These are phyloP conservation scores for Sipha maydis DNA, from an alignment of 2,888 invertebrate species.

Conservation along the genomic window DNA sequence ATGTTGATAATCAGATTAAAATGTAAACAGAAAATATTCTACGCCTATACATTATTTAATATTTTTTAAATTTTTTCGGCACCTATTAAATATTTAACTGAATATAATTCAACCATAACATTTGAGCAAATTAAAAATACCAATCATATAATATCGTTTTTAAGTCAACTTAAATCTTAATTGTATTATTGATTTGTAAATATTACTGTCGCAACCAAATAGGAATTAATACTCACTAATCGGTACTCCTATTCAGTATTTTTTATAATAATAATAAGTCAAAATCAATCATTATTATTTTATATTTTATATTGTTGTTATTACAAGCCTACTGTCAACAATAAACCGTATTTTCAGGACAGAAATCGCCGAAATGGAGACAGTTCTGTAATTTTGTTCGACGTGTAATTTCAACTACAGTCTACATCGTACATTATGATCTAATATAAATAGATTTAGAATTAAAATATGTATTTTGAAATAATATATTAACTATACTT, in stretches of 20 bases:
- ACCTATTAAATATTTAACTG: neutral
- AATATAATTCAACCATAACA: neutral
- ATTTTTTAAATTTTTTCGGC: neutral
- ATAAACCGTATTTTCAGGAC: slow-evolving; percentile 70
- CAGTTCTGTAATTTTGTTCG: slow-evolving; percentile 80
- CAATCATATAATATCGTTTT: neutral
- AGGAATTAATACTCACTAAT: too few relatives aligned
- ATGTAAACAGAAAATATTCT: neutral
- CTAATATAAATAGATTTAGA: neutral
- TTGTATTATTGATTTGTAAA: too few relatives aligned
- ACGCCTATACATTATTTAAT: neutral
- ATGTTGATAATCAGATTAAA: too few relatives aligned
- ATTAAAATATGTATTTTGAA: neutral
- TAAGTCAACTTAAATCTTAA: neutral
- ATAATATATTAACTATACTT: neutral
- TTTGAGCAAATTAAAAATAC: neutral
- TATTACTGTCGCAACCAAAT: too few relatives aligned
- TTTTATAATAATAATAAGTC: too few relatives aligned
- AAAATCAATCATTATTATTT: too few relatives aligned
- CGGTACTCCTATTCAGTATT: too few relatives aligned
- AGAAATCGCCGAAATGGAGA: slow-evolving; percentile 90
- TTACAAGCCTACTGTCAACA: slow-evolving; percentile 49
- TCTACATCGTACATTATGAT: neutral
- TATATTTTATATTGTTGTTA: neutral
- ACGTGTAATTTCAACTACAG: slow-evolving; percentile 25